Evolutionary conservation across 92 coral and sea anemone genomes (phyloP).

Genomic region (Palythoa caribaeorum): DNA sequence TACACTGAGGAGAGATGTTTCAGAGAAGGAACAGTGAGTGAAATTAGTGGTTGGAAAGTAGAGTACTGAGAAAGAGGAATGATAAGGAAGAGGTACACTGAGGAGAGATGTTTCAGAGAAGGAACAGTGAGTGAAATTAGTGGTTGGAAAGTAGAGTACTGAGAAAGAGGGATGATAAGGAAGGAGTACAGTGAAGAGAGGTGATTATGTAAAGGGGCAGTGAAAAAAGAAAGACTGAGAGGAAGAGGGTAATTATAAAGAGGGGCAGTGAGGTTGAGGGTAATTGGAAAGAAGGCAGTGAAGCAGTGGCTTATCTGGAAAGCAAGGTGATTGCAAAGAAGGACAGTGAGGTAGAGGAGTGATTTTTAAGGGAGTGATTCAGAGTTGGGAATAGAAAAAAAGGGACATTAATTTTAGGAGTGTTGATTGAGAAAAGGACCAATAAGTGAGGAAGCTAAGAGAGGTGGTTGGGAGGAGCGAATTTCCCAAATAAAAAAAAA

Average conservation of each 20-base stretch:
- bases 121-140: too few relatives aligned
- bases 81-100: too few relatives aligned
- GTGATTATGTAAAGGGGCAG: neutral
- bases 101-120: too few relatives aligned
- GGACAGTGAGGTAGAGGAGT: neutral
- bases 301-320: neutral
- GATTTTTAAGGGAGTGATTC: neutral
- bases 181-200: too few relatives aligned
- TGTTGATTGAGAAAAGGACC: neutral
- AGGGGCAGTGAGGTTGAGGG: neutral
- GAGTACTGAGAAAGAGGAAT: neutral
- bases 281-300: neutral
- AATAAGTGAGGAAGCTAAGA: neutral
- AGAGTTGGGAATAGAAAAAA: neutral
- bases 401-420: neutral
- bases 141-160: neutral
- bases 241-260: neutral
- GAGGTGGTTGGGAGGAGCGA: neutral
- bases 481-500: too few relatives aligned
- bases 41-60: neutral
- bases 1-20: too few relatives aligned
- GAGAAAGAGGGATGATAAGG: neutral
- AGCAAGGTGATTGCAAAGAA: neutral
- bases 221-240: neutral
- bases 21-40: neutral